These are phyloP conservation scores for Sesamia inferens DNA, from an alignment of 2,888 invertebrate species.

Conservation along the genomic window DNA sequence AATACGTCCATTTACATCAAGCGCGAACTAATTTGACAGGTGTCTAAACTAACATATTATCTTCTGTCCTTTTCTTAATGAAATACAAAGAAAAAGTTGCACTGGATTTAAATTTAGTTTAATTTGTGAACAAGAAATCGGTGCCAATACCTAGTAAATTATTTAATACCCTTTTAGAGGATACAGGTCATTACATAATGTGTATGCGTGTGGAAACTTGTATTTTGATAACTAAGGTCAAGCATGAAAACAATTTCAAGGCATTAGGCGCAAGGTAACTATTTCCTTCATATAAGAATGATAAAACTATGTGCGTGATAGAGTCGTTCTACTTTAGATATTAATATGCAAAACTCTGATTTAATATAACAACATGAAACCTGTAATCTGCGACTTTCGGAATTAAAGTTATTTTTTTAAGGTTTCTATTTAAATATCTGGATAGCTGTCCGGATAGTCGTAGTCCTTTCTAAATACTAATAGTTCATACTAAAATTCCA, in stretches of 20 bases:
- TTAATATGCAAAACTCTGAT: background rate
- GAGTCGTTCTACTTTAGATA: background rate
- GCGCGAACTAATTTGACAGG: no score
- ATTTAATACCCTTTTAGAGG: constrained; percentile 9
- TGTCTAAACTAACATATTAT: no score
- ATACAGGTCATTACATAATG: constrained; percentile 13
- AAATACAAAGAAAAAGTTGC: no score
- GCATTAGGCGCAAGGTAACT: constrained; percentile 6
- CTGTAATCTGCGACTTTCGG: background rate
- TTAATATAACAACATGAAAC: background rate
- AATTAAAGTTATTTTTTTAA: no score
- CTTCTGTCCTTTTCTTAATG: no score
- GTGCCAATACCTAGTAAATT: background rate
- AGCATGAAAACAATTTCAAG: constrained; percentile 12
- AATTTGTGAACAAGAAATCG: no score
- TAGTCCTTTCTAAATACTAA: no score
- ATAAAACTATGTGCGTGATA: background rate
- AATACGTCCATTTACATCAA: no score
- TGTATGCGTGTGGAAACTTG: constrained; percentile 13
- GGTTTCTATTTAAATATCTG: no score
- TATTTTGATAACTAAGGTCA: constrained; percentile 21
- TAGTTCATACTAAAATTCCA: no score
- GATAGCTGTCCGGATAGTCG: no score
- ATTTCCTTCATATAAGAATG: background rate
- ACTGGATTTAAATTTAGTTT: no score